These are phyloP conservation scores for Dryadula phaetusa DNA, from an alignment of 2,888 invertebrate species.

Conservation along the genomic window DNA sequence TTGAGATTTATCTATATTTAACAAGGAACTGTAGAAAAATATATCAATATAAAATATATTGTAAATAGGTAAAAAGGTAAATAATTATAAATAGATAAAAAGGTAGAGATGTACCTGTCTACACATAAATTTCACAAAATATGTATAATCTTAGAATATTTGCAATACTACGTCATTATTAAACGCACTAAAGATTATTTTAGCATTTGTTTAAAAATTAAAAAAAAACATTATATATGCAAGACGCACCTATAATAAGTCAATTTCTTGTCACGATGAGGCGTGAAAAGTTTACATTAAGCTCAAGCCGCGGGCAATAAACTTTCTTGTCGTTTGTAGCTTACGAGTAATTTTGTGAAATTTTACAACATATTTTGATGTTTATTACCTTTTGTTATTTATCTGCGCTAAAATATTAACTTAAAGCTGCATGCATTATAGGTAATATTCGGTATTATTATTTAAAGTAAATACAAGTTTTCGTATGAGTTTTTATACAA, in stretches of 20 bases:
- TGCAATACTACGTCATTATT: not conserved
- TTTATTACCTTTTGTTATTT: constrained; percentile 1
- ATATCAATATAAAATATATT: too few species aligned
- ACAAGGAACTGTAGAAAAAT: too few species aligned
- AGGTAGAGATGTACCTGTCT: too few species aligned
- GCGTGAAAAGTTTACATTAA: constrained; percentile 61
- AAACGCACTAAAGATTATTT: not conserved
- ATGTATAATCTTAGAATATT: not conserved
- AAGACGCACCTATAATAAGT: constrained; percentile 37
- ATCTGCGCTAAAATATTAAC: not conserved
- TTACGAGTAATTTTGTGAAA: constrained; percentile 18
- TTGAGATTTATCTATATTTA: too few species aligned
- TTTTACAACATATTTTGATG: not conserved
- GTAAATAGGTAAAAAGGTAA: too few species aligned
- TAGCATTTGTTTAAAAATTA: not conserved
- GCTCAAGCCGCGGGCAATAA: constrained; percentile 62
- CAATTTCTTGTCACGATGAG: constrained; percentile 51
- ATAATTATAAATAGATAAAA: too few species aligned
- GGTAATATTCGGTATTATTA: not conserved
- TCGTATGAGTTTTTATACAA: not conserved
- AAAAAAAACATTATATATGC: constrained; percentile 41
- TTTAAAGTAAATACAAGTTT: not conserved
- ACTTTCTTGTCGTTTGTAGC: constrained; percentile 52
- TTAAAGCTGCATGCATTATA: not conserved
- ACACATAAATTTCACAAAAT: too few species aligned